These are phyloP conservation scores for Coturnix japonica DNA, from an alignment of 2,113 vertebrate genomes.

Conservation along the genomic window DNA sequence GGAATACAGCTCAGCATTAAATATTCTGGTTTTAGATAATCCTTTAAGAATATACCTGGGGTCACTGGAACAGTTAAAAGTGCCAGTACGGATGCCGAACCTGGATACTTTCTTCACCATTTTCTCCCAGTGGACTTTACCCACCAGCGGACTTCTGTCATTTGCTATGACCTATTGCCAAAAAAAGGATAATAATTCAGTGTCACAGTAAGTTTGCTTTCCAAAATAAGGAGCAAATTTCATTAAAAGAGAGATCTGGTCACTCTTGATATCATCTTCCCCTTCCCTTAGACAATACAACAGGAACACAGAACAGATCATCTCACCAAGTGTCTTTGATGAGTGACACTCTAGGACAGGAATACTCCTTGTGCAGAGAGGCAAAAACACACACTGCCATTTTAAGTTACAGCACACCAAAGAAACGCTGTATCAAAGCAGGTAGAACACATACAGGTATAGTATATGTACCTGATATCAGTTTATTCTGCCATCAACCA, in stretches of 20 bases:
- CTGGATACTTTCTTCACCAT: constrained; percentile 98
- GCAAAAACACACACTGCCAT: neutral
- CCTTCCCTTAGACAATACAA: neutral
- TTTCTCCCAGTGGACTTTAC: constrained; percentile 92
- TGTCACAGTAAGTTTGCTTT: neutral
- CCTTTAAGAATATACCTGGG: constrained; percentile 81
- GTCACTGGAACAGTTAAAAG: constrained; percentile 96
- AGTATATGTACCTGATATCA: neutral
- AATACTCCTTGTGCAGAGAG: neutral
- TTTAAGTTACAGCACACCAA: neutral
- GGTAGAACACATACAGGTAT: neutral
- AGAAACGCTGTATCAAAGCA: neutral
- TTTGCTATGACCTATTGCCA: constrained; percentile 89
- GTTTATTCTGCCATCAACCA: neutral
- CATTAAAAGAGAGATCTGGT: neutral
- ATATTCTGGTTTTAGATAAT: constrained; percentile 9
- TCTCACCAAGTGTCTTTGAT: neutral
- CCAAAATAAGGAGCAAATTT: neutral
- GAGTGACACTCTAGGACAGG: neutral
- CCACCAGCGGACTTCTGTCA: constrained; percentile 89
- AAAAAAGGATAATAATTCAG: constrained; percentile 45
- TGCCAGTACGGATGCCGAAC: constrained; percentile 96
- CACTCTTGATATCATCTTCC: neutral
- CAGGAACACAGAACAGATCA: neutral
- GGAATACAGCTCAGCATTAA: constrained; percentile 3